These are phyloP conservation scores for Lycophotia porphyrea DNA, from an alignment of 2,888 invertebrate species.

Conservation along the genomic window DNA sequence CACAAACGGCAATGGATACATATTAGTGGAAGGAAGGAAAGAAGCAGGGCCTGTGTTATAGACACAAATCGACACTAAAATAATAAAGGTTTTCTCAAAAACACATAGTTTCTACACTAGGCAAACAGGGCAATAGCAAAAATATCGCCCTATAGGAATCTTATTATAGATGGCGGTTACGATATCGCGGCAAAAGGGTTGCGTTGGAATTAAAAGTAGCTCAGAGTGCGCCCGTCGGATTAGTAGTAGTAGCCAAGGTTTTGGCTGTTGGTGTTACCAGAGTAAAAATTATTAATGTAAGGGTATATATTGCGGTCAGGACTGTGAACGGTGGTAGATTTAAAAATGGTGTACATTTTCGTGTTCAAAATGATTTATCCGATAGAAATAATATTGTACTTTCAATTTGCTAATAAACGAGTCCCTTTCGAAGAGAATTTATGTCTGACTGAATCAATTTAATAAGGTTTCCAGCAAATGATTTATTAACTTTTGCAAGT, in stretches of 20 bases:
- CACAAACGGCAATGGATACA: background rate
- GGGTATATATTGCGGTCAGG: background rate
- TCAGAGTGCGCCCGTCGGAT: slow-evolving; percentile 26
- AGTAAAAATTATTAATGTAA: background rate
- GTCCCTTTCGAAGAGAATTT: background rate
- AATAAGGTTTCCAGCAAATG: background rate
- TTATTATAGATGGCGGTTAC: background rate
- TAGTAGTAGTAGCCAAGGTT: too few relatives aligned
- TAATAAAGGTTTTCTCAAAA: background rate
- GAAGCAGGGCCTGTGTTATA: background rate
- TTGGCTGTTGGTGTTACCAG: too few relatives aligned
- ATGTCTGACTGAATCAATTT: background rate
- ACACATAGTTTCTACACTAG: background rate
- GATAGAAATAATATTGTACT: background rate
- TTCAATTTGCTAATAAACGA: slow-evolving; percentile 1
- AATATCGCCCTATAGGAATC: background rate
- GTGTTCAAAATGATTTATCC: background rate
- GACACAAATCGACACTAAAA: background rate
- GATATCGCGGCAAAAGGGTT: background rate
- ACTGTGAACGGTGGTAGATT: background rate
- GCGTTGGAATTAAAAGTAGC: slow-evolving; percentile 4
- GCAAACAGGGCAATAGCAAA: background rate
- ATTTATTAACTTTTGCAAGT: background rate
- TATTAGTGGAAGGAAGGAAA: background rate
- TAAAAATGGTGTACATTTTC: background rate